Evolutionary conservation across 2,113 vertebrate species (phyloP).

Genomic region (Gallinago jamesoni): DNA sequence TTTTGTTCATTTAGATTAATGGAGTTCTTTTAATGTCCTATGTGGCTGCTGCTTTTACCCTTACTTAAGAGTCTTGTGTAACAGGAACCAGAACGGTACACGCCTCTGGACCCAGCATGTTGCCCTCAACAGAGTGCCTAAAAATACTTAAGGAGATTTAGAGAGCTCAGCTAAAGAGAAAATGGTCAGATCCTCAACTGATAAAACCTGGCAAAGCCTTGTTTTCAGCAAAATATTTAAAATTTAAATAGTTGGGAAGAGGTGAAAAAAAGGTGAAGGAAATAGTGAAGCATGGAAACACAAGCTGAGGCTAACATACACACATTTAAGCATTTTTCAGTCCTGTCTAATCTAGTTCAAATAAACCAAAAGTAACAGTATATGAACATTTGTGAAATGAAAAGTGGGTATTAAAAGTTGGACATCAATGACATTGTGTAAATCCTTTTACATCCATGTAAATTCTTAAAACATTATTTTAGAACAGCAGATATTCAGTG

Average conservation of each 20-base stretch:
- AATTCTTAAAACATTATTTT: slow-evolving; percentile 38
- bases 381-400: not conserved
- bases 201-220: not conserved
- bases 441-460: slow-evolving; percentile 9
- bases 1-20: not conserved
- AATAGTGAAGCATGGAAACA: not conserved
- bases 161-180: not conserved
- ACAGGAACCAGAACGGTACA: not conserved
- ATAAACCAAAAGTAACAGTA: not conserved
- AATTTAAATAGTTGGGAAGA: not conserved
- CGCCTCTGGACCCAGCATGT: not conserved
- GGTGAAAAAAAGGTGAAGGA: not conserved
- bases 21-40: not conserved
- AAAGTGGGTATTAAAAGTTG: slow-evolving; percentile 1
- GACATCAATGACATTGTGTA: not conserved
- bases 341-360: not conserved
- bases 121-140: not conserved
- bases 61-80: not conserved
- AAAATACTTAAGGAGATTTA: not conserved
- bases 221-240: not conserved
- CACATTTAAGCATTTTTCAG: not conserved
- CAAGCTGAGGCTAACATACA: not conserved
- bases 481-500: not conserved
- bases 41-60: not conserved
- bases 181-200: not conserved